Percentiles rank a stretch among this genome's conserved stretches.
Conservation (phyloP, 2,888 invertebrate genomes). For the Hydrotaea cyrtoneurina region DNA sequence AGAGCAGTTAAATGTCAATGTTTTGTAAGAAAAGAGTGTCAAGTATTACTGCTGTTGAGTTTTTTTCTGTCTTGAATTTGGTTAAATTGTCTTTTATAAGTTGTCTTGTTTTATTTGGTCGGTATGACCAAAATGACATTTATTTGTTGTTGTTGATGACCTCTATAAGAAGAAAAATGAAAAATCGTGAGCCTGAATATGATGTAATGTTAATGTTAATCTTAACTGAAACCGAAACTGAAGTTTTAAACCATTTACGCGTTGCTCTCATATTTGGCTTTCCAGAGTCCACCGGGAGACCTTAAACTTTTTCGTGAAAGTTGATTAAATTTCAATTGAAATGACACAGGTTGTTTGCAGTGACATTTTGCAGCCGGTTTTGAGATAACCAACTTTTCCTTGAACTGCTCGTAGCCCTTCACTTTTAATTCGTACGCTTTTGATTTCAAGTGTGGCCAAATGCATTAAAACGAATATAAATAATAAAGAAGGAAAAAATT, state of each 20-base stretch:
- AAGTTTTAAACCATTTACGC: slow-evolving; percentile 13
- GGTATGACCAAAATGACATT: slow-evolving; percentile 64
- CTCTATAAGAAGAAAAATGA: slow-evolving; percentile 53
- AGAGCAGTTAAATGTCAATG: slow-evolving; percentile 67
- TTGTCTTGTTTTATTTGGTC: slow-evolving; percentile 38
- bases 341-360: slow-evolving; percentile 10
- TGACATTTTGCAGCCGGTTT: slow-evolving; percentile 35
- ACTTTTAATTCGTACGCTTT: slow-evolving; percentile 46
- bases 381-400: slow-evolving; percentile 39
- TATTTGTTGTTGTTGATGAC: slow-evolving; percentile 59
- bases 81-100: slow-evolving; percentile 23
- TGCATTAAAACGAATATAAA: background rate
- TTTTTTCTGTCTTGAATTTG: slow-evolving; percentile 33
- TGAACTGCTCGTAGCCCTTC: slow-evolving; percentile 49
- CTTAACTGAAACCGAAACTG: background rate
- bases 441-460: background rate
- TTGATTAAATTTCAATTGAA: slow-evolving; percentile 15
- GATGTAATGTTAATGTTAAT: slow-evolving; percentile 49
- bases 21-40: slow-evolving; percentile 56
- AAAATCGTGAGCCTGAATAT: slow-evolving; percentile 58
- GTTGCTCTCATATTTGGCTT: background rate
- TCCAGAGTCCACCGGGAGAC: background rate
- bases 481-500: background rate
- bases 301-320: slow-evolving; percentile 43
- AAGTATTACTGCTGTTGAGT: slow-evolving; percentile 53